Evolutionary conservation across 2,113 vertebrate genomes (phyloP), one percentile per base, ranked within the genome.

Genomic region (Bucco capensis): DNA sequence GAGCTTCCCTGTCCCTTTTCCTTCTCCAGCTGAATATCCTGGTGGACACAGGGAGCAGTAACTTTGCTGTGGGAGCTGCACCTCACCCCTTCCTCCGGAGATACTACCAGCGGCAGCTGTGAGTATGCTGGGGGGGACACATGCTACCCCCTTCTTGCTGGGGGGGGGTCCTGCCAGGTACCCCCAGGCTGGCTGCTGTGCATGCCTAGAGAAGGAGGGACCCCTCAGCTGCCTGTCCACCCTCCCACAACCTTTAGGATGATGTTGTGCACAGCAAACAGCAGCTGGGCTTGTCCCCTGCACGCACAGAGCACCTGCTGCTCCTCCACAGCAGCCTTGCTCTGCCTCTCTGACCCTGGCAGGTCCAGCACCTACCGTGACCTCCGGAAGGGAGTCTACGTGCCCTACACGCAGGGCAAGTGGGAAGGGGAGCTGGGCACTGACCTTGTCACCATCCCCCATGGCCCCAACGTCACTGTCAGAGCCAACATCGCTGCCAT

Each of bases 351-450:
- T 10, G 61, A 9, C 54, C 1, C 0, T 30, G 88, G 70, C 96
- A 99, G 99, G 80, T 99, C 99, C 89, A 98, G 97, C 76, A 99
- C 99, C 5, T 99, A 99, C 95, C 98, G 97, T 0, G 98, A 99
- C 97, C 97, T 99, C 90, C 98, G 98, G 18, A 98, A 98, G 89
- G 98, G 98, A 0, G 99, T 99, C 38, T 99, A 99, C 3, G 99
- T 99, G 80, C 99, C 99, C 22, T 99, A 99, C 96, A 99, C 99
- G 10, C 99, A 99, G 97, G 99, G 99, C 69, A 99, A 99, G 96
- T 99, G 99, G 99, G 99, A 99, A 93, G 99, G 99, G 10, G 98
- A 99, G 44, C 97, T 99, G 95, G 99, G 99, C 95, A 99, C 98
- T 0, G 99, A 99, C 96, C 95, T 99, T 35, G 99, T 99, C 82